Conservation (phyloP, 2,113 vertebrate genomes). For the Sebastes schlegelii region DNA sequence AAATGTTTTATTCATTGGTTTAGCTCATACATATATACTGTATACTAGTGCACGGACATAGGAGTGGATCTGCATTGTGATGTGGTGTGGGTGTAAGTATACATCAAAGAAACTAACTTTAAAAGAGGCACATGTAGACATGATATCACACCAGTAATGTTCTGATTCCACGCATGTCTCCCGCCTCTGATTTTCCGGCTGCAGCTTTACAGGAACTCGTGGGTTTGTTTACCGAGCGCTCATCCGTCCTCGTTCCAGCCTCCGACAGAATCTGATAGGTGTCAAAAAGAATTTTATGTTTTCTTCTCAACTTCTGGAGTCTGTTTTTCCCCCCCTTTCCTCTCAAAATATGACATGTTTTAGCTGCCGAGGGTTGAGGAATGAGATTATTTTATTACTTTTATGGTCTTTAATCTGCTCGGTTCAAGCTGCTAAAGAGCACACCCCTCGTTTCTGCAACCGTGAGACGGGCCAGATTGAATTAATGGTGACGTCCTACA, state of each 20-base stretch:
- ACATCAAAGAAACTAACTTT: slow-evolving; percentile 24
- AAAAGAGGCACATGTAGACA: slow-evolving; percentile 25
- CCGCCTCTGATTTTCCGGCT: slow-evolving; percentile 32
- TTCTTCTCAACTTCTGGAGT: slow-evolving; percentile 55
- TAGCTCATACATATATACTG: slow-evolving; percentile 8
- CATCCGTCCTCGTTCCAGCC: slow-evolving; percentile 33
- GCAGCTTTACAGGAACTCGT: slow-evolving; percentile 54
- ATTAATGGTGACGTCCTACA: slow-evolving; percentile 48
- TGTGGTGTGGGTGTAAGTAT: slow-evolving; percentile 55
- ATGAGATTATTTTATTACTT: slow-evolving; percentile 67
- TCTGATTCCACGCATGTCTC: slow-evolving; percentile 25
- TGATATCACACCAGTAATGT: slow-evolving; percentile 20
- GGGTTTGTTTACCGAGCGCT: slow-evolving; percentile 71
- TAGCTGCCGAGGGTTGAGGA: slow-evolving; percentile 51
- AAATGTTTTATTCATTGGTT: slow-evolving; percentile 56
- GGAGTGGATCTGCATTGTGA: slow-evolving; percentile 25
- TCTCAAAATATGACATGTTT: slow-evolving; percentile 57
- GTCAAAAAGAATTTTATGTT: slow-evolving; percentile 73
- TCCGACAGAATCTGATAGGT: slow-evolving; percentile 66
- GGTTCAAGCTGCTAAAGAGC: slow-evolving; percentile 44
- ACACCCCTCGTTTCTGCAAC: slow-evolving; percentile 33
- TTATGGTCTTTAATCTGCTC: slow-evolving; percentile 65
- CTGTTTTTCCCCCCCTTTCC: slow-evolving; percentile 9
- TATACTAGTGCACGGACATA: neutral
- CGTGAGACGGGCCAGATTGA: slow-evolving; percentile 35